A percentile compares a stretch with the other conserved stretches of the same genome.
Evolutionary conservation across 2,888 invertebrate genomes (phyloP).

Genomic region (Amphipoea oculea): DNA sequence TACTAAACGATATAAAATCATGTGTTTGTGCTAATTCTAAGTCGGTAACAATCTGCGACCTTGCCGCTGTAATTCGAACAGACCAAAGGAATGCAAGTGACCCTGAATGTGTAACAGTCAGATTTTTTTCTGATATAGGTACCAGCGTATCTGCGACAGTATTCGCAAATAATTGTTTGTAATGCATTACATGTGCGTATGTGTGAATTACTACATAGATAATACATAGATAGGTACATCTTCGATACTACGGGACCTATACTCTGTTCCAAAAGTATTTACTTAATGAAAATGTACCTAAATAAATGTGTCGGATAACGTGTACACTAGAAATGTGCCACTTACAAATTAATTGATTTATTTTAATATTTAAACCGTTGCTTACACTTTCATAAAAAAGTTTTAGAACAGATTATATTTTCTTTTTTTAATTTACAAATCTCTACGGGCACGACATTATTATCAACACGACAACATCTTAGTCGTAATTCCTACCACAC

Average conservation of each 20-base stretch:
- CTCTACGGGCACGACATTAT: background rate
- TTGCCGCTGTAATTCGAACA: conserved; percentile 64
- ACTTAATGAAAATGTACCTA: background rate
- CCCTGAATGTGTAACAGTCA: conserved; percentile 64
- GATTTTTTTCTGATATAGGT: conserved; percentile 52
- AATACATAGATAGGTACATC: background rate
- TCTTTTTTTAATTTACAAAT: background rate
- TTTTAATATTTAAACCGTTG: background rate
- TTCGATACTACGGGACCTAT: background rate
- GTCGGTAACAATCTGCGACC: conserved; percentile 54
- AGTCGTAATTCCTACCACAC: background rate
- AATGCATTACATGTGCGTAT: background rate
- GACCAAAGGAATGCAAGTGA: conserved; percentile 67
- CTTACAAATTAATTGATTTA: background rate
- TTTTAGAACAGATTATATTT: background rate
- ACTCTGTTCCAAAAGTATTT: background rate
- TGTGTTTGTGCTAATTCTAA: conserved; percentile 60
- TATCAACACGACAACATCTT: background rate
- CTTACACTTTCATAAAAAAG: background rate
- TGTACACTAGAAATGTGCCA: background rate
- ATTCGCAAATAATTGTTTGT: conserved; percentile 26
- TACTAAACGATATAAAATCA: conserved; percentile 43
- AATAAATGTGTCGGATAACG: background rate
- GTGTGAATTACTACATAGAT: background rate
- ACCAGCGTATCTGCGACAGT: conserved; percentile 44